A percentile compares a stretch with the other conserved stretches of the same genome.
phyloP scores from a whole-genome alignment of 2,888 invertebrate genomes.

The Nemurella pictetii region DNA sequence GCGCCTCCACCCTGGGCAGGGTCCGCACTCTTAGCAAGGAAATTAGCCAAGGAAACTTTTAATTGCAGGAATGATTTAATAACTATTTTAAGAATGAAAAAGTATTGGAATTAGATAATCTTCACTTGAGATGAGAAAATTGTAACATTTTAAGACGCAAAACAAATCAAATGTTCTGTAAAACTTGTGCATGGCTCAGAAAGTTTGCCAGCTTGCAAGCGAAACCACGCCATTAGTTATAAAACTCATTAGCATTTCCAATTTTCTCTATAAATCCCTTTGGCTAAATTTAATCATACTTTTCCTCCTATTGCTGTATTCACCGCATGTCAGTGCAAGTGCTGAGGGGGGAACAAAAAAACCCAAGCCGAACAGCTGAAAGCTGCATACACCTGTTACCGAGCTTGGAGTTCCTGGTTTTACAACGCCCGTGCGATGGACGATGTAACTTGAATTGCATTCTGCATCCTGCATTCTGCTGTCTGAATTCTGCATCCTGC shows the following conservation, averaged over 20 bases:
- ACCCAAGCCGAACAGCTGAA: background rate
- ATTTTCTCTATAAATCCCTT: constrained; percentile 12
- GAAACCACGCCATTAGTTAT: background rate
- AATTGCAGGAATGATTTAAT: background rate
- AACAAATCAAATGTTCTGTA: background rate
- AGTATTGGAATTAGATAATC: background rate
- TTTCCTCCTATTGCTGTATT: background rate
- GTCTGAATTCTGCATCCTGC: background rate
- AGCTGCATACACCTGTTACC: background rate
- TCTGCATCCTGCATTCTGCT: background rate
- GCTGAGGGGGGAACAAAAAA: background rate
- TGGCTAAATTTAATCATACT: background rate
- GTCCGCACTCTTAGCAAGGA: no score
- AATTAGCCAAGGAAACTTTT: background rate
- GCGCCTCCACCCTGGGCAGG: background rate
- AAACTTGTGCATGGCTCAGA: background rate
- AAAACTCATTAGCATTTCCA: constrained; percentile 14
- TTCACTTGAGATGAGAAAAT: background rate
- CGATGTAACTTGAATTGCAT: background rate
- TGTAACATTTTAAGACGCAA: background rate
- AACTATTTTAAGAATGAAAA: background rate
- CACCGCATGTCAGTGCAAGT: background rate
- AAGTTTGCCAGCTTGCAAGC: background rate
- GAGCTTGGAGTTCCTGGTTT: no score
- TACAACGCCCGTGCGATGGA: no score